Conservation (phyloP, 1,140 invertebrate genomes). For the Scylla paramamosain region DNA sequence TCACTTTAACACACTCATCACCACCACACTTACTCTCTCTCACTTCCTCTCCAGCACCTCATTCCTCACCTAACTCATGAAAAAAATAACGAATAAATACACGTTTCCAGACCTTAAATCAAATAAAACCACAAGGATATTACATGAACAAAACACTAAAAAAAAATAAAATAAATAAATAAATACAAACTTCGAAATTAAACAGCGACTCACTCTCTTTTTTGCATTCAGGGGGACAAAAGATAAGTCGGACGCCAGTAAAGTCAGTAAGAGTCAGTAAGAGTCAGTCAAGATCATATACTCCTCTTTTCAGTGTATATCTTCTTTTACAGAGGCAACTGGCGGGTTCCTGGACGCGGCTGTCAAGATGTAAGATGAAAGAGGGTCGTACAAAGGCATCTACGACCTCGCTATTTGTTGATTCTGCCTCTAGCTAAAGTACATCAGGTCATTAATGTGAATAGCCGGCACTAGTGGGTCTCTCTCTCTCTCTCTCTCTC, state of each 20-base stretch:
- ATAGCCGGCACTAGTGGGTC: neutral
- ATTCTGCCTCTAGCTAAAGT: slow-evolving; percentile 31
- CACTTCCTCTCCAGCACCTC: too few species aligned
- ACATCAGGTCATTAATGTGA: slow-evolving; percentile 35
- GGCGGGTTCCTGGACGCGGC: neutral
- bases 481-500: slow-evolving; percentile 29
- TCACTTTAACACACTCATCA: neutral
- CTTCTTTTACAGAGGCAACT: neutral
- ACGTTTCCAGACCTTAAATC: too few species aligned
- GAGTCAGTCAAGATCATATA: neutral
- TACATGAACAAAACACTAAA: neutral
- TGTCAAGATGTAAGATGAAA: slow-evolving; percentile 18
- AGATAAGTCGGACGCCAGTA: neutral
- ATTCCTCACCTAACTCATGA: too few species aligned
- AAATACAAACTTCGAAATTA: neutral
- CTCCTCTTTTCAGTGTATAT: neutral
- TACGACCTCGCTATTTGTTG: neutral
- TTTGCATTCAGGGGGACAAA: neutral
- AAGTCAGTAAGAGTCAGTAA: too few species aligned
- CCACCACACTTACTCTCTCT: neutral
- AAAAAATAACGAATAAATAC: too few species aligned
- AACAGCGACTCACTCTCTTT: neutral
- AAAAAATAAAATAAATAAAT: neutral
- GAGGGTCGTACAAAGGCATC: neutral
- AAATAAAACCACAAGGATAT: too few species aligned